A percentile compares a stretch with the other conserved stretches of the same genome.
These are phyloP conservation scores for Dasypogon diadema DNA, from an alignment of 2,888 invertebrate species.

Conservation along the genomic window DNA sequence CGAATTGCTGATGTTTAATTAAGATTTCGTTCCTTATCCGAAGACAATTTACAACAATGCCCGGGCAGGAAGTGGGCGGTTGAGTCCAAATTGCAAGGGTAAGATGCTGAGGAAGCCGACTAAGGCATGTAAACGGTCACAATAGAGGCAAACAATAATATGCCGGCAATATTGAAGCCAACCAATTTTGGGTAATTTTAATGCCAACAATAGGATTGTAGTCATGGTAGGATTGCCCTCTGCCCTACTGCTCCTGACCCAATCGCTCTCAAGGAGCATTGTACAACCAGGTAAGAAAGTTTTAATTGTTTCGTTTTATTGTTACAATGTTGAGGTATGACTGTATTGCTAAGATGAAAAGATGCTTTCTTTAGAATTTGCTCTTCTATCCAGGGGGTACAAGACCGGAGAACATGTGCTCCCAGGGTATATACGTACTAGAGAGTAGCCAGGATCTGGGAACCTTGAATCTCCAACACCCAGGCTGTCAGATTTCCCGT, in stretches of 20 bases:
- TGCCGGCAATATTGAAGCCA: slow-evolving; percentile 54
- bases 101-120: slow-evolving; percentile 27
- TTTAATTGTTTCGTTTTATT: slow-evolving; percentile 54
- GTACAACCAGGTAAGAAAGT: slow-evolving; percentile 40
- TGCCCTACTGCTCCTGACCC: background rate
- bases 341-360: slow-evolving; percentile 15
- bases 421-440: background rate
- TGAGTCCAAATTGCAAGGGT: slow-evolving; percentile 24
- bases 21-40: slow-evolving; percentile 55
- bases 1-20: slow-evolving; percentile 55
- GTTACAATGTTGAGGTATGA: slow-evolving; percentile 23
- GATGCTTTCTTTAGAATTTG: background rate
- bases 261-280: background rate
- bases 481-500: slow-evolving; percentile 16
- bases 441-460: background rate
- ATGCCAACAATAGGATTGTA: slow-evolving; percentile 48
- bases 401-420: background rate
- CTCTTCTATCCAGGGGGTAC: background rate
- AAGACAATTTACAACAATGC: slow-evolving; percentile 55
- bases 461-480: background rate
- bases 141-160: slow-evolving; percentile 51
- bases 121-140: slow-evolving; percentile 37
- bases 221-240: background rate
- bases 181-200: slow-evolving; percentile 54
- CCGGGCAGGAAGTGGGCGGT: slow-evolving; percentile 38